Percentiles rank a stretch among this genome's conserved stretches.
These are phyloP conservation scores for Meandrina meandrites DNA, from an alignment of 92 coral and sea anemone species.

Conservation along the genomic window DNA sequence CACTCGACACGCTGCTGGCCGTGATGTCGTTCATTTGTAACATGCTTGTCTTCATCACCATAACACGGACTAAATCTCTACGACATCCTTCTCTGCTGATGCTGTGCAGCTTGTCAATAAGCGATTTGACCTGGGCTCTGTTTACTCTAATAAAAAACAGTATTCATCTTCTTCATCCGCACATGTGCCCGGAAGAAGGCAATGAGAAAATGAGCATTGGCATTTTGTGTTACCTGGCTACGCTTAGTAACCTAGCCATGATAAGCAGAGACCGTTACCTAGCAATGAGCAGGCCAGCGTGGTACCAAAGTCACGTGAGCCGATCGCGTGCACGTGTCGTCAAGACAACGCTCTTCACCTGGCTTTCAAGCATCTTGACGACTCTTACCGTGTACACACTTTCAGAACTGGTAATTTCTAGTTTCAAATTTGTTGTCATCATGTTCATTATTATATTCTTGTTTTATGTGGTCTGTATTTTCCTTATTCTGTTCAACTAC, in stretches of 20 bases:
- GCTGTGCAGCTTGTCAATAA: conserved; percentile 2
- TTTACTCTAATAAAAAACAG: neutral
- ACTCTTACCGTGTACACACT: neutral
- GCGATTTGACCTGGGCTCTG: neutral
- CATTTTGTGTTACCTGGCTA: neutral
- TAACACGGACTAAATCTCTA: neutral
- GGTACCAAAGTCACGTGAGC: conserved; percentile 11
- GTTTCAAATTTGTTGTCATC: neutral
- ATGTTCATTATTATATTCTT: neutral
- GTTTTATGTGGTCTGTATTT: neutral
- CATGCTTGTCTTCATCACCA: neutral
- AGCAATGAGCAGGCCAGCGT: conserved; percentile 26
- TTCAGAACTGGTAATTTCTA: neutral
- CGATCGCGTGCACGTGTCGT: neutral
- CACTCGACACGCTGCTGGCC: neutral
- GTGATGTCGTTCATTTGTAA: neutral
- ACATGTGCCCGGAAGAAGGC: neutral
- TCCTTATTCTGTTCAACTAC: neutral
- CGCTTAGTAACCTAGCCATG: conserved; percentile 1
- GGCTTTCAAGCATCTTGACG: neutral
- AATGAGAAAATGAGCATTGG: neutral
- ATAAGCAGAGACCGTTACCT: conserved; percentile 29
- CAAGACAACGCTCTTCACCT: neutral
- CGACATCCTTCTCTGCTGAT: conserved; percentile 14
- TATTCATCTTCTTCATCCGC: neutral